Conservation (phyloP, 2,797 vertebrate genomes). For the Serranus cabrilla region DNA sequence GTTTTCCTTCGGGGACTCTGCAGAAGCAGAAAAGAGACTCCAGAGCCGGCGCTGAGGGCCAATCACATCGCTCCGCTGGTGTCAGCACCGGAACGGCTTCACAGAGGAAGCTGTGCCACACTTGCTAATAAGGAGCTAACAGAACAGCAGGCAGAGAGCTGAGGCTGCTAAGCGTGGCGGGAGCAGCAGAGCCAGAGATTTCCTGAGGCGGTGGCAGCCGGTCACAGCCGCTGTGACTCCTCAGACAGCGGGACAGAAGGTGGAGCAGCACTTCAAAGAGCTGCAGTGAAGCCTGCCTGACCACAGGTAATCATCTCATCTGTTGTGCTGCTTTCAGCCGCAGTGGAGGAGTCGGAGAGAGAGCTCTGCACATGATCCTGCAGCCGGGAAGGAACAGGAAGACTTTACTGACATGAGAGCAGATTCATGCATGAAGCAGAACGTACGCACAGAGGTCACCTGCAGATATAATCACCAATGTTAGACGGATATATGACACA, state of each 20-base stretch:
- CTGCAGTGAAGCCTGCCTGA: background rate
- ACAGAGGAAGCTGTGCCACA: background rate
- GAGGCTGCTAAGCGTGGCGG: background rate
- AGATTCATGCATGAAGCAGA: no score
- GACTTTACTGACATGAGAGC: no score
- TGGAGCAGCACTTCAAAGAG: background rate
- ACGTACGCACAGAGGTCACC: no score
- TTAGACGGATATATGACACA: no score
- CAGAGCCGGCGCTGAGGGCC: background rate
- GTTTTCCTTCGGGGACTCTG: background rate
- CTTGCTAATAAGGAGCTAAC: background rate
- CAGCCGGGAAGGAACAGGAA: background rate
- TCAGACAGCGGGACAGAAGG: background rate
- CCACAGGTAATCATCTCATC: background rate
- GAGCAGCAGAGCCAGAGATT: background rate
- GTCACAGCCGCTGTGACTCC: background rate
- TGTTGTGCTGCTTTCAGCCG: background rate
- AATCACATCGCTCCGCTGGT: background rate
- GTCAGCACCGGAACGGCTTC: background rate
- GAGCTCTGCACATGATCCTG: background rate
- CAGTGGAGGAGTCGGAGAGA: no score
- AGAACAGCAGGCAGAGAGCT: background rate
- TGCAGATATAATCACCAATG: no score
- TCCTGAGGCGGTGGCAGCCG: background rate
- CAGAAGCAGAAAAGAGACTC: background rate